Conservation (phyloP, 2,888 invertebrate species). For the Hylaea fasciaria region DNA sequence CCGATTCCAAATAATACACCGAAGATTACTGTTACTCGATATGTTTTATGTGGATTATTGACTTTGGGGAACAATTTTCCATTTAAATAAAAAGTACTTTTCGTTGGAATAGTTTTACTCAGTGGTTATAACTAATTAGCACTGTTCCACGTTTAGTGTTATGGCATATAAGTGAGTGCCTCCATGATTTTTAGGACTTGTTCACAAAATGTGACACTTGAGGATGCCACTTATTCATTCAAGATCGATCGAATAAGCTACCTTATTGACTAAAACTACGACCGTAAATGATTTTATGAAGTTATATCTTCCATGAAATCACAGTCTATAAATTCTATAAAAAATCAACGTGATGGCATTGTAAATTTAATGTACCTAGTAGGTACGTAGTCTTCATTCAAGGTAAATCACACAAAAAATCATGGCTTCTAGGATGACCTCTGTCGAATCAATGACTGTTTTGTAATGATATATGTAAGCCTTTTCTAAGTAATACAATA, state of each 20-base stretch:
- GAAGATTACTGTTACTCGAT: constrained; percentile 42
- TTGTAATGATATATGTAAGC: too few relatives aligned
- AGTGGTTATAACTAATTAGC: background rate
- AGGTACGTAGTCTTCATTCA: too few relatives aligned
- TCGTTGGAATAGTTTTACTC: background rate
- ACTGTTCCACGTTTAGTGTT: too few relatives aligned
- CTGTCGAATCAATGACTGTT: too few relatives aligned
- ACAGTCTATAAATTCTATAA: background rate
- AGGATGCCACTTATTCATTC: background rate
- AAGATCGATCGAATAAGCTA: background rate
- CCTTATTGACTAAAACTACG: background rate
- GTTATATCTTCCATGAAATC: background rate
- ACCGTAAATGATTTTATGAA: too few relatives aligned
- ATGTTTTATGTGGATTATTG: constrained; percentile 41
- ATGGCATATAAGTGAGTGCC: too few relatives aligned
- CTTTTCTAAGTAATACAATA: too few relatives aligned
- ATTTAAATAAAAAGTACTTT: background rate
- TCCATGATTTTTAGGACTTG: too few relatives aligned
- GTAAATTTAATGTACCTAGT: too few relatives aligned
- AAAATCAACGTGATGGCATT: background rate
- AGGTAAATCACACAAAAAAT: too few relatives aligned
- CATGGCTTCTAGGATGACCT: too few relatives aligned
- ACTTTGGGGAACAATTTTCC: constrained; percentile 36
- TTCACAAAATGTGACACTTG: background rate
- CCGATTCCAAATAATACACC: constrained; percentile 60